Percentiles rank a stretch among this genome's conserved stretches.
Conservation (phyloP, 2,888 invertebrate species). For the Ferrisia virgata region DNA sequence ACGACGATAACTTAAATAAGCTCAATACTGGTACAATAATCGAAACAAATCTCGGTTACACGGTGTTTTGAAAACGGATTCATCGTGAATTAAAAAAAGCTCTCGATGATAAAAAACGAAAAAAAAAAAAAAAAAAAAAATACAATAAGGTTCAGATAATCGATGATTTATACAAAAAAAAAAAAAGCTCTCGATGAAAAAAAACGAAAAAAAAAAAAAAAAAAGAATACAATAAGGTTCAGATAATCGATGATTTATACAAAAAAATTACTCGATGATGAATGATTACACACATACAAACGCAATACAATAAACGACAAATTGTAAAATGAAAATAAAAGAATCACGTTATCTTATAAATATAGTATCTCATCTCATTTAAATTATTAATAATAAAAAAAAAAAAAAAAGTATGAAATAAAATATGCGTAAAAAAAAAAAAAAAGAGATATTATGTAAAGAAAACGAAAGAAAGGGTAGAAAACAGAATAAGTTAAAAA, state of each 20-base stretch:
- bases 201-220: neutral
- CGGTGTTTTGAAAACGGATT: neutral
- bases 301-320: neutral
- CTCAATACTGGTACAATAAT: conserved; percentile 24
- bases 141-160: no score
- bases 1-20: neutral
- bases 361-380: conserved; percentile 10
- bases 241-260: neutral
- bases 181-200: no score
- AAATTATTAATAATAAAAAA: conserved; percentile 15
- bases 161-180: neutral
- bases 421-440: neutral
- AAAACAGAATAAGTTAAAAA: conserved; percentile 39
- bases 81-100: neutral
- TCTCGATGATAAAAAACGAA: neutral
- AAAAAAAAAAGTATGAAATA: neutral
- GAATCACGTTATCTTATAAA: conserved; percentile 37
- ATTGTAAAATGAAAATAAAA: conserved; percentile 27
- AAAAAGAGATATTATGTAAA: neutral
- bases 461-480: neutral
- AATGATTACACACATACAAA: conserved; percentile 1
- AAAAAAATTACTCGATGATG: conserved; percentile 30
- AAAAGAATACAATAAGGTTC: neutral
- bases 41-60: neutral
- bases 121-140: neutral